Evolutionary conservation across 2,113 vertebrate species (phyloP), one percentile per base, ranked within the genome.

Genomic region (Mohoua ochrocephala): DNA sequence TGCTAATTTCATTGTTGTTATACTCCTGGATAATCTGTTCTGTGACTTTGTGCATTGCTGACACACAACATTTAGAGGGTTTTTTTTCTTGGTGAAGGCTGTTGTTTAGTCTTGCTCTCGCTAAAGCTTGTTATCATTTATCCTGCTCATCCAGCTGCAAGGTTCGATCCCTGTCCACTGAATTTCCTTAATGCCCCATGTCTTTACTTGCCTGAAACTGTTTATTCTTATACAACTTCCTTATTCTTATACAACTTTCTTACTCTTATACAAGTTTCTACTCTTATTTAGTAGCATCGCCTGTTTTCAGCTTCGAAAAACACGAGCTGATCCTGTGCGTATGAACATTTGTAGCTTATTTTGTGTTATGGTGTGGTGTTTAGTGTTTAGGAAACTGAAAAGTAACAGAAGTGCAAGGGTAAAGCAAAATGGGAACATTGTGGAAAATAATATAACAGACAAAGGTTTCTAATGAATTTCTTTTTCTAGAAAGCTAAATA

Each of bases 1-100:
- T 92, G 78, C 69, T 97, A 97, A 97, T 98, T 98, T 97, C 21
- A 68, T 94, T 41, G 95, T 92, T 97, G 75, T 95, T 98, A 75
- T 63, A 81, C 71, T 97, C 53, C 87, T 91, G 86, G 79, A 95
- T 97, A 97, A 98, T 95, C 93, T 97, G 84, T 94, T 97, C 60
- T 91, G 94, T 96, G 97, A 60, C 45, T 97, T 92, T 97, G 80
- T 95, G 91, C 65, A 70, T 84, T 97, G 84, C 76, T 97, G 68
- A 87, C 77, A 94, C 87, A 52, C 23, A 91, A 52, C 39, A 64
- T 97, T 95, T 44, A 88, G 80, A n/a, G 89, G 53, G 15, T 85
- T 31, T 74, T 91, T 44, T 97, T 91, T 68, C 65, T 81, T 37
- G 82, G 39, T 74, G 65, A 44, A 96, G 69, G 19, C 54, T 95